Evolutionary conservation across 2,888 invertebrate genomes (phyloP).

Genomic region (Mayetiola destructor): DNA sequence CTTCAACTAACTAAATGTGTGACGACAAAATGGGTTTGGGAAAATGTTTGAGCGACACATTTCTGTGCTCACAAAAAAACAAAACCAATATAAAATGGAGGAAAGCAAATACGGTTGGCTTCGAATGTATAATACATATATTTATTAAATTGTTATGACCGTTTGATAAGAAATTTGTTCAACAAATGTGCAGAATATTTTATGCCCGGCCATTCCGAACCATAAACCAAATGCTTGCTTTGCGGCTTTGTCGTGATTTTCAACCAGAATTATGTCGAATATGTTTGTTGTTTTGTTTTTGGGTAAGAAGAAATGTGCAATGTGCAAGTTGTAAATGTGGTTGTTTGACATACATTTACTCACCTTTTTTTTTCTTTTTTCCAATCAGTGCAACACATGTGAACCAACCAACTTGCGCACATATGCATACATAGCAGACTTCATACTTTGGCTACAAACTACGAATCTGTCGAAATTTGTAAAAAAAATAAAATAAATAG

Average conservation of each 20-base stretch:
- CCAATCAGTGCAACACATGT: not conserved
- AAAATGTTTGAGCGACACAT: too few species aligned
- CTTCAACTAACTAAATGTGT: too few species aligned
- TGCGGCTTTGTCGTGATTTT: not conserved
- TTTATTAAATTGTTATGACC: too few species aligned
- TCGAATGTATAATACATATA: too few species aligned
- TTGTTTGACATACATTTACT: not conserved
- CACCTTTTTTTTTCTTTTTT: not conserved
- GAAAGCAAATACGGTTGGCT: too few species aligned
- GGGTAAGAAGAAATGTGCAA: not conserved
- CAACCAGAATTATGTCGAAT: not conserved
- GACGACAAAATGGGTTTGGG: too few species aligned
- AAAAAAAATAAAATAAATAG: too few species aligned
- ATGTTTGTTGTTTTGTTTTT: not conserved
- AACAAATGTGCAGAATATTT: not conserved
- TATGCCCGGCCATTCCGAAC: not conserved
- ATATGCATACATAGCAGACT: not conserved
- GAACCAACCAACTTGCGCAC: not conserved
- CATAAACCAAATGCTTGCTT: not conserved
- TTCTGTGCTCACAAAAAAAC: too few species aligned
- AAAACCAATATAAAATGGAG: too few species aligned
- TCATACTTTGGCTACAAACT: not conserved
- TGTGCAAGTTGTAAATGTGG: not conserved
- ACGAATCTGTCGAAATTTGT: too few species aligned
- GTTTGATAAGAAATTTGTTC: not conserved